These are phyloP conservation scores for Idris sp. DNA, from an alignment of 1,140 invertebrate species.

Conservation along the genomic window DNA sequence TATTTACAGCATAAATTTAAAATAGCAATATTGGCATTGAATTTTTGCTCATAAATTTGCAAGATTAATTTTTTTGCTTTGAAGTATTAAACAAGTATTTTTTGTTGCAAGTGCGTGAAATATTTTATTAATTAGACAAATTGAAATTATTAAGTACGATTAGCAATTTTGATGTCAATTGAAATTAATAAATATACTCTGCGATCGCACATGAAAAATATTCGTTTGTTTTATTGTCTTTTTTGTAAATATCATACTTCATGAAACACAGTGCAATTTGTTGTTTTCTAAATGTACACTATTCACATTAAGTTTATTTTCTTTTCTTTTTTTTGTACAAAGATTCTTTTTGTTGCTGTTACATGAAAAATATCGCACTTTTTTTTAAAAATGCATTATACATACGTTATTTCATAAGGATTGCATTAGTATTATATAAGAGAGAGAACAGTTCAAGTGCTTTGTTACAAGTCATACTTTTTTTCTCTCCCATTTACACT, in stretches of 20 bases:
- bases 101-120: too few species aligned
- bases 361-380: slow-evolving; percentile 41
- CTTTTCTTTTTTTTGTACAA: slow-evolving; percentile 57
- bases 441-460: slow-evolving; percentile 8
- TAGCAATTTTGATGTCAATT: too few species aligned
- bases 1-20: too few species aligned
- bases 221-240: slow-evolving; percentile 53
- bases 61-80: too few species aligned
- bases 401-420: slow-evolving; percentile 22
- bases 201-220: slow-evolving; percentile 7
- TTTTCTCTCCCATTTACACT: too few species aligned
- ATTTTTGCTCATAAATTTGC: too few species aligned
- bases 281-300: slow-evolving; percentile 55
- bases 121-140: too few species aligned
- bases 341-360: slow-evolving; percentile 31
- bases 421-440: slow-evolving; percentile 22
- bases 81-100: too few species aligned
- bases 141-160: too few species aligned
- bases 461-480: slow-evolving; percentile 16
- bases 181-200: too few species aligned
- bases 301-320: slow-evolving; percentile 61
- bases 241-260: slow-evolving; percentile 40
- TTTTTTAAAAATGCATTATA: slow-evolving; percentile 33
- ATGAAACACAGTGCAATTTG: slow-evolving; percentile 30
- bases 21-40: too few species aligned